These are phyloP conservation scores for Indicator indicator DNA, from an alignment of 2,113 vertebrate species.

Conservation along the genomic window DNA sequence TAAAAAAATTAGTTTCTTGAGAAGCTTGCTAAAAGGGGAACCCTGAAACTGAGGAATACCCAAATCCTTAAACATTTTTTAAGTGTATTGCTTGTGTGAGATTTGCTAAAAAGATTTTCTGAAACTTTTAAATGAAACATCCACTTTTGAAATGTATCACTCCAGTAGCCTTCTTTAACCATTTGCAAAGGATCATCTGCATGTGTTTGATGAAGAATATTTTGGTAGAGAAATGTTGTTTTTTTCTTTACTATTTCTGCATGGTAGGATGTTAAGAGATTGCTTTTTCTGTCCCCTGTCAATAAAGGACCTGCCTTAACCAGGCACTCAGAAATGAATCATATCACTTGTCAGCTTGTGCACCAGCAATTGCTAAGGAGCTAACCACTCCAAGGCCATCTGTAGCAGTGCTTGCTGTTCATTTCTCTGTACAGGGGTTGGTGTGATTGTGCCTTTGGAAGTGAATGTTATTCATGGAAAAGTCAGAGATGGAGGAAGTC, in stretches of 20 bases:
- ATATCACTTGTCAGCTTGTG: constrained; percentile 11
- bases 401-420: background rate
- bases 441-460: background rate
- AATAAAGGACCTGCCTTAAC: constrained; percentile 41
- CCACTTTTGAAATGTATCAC: background rate
- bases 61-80: background rate
- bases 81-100: background rate
- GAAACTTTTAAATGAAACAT: background rate
- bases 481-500: background rate
- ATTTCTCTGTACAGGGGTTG: background rate
- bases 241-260: background rate
- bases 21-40: background rate
- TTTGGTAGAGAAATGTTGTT: background rate
- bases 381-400: background rate
- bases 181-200: background rate
- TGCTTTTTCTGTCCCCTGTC: constrained; percentile 24
- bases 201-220: background rate
- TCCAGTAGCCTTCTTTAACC: background rate
- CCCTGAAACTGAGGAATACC: background rate
- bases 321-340: constrained; percentile 18
- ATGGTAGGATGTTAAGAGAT: background rate
- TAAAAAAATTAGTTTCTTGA: background rate
- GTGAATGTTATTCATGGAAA: background rate
- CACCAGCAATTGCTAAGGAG: background rate
- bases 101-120: background rate